Evolutionary conservation across 1,140 invertebrate species (phyloP), one percentile per base, ranked within the genome.

Genomic region (Drosophila pectinifera): DNA sequence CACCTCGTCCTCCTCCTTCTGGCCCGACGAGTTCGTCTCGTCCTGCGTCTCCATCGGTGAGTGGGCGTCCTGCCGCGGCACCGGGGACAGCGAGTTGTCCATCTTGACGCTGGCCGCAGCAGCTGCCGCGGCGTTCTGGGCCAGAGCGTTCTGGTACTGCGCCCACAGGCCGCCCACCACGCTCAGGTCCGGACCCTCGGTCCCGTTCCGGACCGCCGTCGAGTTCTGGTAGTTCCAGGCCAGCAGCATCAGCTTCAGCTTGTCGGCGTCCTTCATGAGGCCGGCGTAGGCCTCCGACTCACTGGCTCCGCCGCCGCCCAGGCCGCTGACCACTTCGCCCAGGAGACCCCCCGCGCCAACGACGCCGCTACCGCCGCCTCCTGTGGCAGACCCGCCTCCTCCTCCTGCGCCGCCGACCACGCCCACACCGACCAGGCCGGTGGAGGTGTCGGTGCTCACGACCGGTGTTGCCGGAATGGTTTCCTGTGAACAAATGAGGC

Each of bases 1-100:
- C n/a, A 95, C 96, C 68, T 97, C 97, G 80, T 98, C 98, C 86
- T 98, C 97, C 72, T 98, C 97, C 82, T 99, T 98, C 90, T 98
- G 97, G 68, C 98, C 98, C 63, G 97, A 97, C 65, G 96, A 97
- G 69, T 97, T 98, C 1, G 97, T 97, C 92, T 98, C 97, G 91
- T 98, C 97, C 88, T 97, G 96, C 46, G 95, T 95, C 69, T 96
- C 96, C 53, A 95, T 91, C 3, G 92, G 91, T 46, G 91, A 92
- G 7, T 69, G 73, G 16, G 79, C 41, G 62, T 92, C 91, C 56
- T 81, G 76, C 7, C 91, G 67, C 11, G 88, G 89, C 42, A 92
- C 91, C 31, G 91, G 91, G 41, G 91, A 92, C 63, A 91, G 42
- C 3, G 91, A 92, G 39, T 77, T 76, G 45, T 90, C 88, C 76